Base-by-base conservation (phyloP, 2,888 invertebrate genomes). In the Lasioglossum oenotherae region DNA sequence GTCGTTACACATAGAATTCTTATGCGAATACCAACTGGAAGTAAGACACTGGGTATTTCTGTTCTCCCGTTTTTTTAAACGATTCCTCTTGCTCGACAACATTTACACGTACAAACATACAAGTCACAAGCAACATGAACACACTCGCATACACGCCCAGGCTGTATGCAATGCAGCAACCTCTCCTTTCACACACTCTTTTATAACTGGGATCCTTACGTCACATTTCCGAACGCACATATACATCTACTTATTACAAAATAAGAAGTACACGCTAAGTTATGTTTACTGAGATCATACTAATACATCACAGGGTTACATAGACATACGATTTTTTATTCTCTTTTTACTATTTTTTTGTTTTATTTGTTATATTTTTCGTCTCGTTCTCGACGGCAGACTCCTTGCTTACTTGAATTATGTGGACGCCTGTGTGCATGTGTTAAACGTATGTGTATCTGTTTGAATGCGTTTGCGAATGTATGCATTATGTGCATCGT, bases 251-350 rank as follows among this genome's bases (percentile, higher is more conserved):
- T 91, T 91, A 94, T 93, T 93, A 93, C 88, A 38, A 92, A 92
- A 91, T 92, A 93, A 91, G 92, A 93, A 93, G 91, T 95, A 94
- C 92, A 86, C 88, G 90, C 93, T 94, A 94, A 93, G 92, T 95
- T 94, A 95, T 90, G 92, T 93, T 95, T 95, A 95, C 94, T 95
- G 95, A 95, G 95, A 95, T 95, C 95, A 95, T 95, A 95, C 94
- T 95, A 95, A 95, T 95, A 95, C 95, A 95, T 95, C 95, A 95
- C 95, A 95, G 95, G 95, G 95, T 95, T 95, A 95, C 95, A 95
- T 94, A 93, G 93, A 94, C 92, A 91, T 93, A 93, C 91, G 91
- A 92, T 92, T 74, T 74, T 69, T 49, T 93, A 92, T 85, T 85
- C 72, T 85, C 86, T 80, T 92, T 75, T 31, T 35, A 67, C 67